Evolutionary conservation across 2,797 vertebrate species (phyloP).

Genomic region (Falco novaeseelandiae): DNA sequence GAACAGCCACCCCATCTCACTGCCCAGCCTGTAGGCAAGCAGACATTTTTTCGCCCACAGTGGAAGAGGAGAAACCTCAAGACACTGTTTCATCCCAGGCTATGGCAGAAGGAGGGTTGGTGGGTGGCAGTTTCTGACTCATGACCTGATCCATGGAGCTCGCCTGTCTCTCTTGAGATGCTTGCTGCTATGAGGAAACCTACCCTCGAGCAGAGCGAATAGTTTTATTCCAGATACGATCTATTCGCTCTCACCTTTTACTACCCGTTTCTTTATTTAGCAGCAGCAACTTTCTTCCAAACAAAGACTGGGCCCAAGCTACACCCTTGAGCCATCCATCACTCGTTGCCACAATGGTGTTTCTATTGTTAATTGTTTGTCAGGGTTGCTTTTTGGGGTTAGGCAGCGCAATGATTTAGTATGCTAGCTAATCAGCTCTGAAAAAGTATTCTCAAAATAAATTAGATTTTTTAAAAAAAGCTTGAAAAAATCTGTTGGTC

Average conservation of each 20-base stretch:
- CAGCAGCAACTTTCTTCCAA: slow-evolving; percentile 57
- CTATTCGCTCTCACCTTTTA: slow-evolving; percentile 43
- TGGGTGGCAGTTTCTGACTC: background rate
- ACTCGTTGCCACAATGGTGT: slow-evolving; percentile 51
- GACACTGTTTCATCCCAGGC: background rate
- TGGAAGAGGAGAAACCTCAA: background rate
- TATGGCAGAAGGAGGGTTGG: background rate
- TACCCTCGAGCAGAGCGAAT: background rate
- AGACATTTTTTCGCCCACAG: accelerated
- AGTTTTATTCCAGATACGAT: slow-evolving; percentile 18
- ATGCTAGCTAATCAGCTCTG: background rate
- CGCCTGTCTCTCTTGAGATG: background rate
- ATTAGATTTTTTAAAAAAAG: background rate
- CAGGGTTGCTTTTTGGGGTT: slow-evolving; percentile 48
- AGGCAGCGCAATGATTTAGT: slow-evolving; percentile 45
- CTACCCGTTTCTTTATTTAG: slow-evolving; percentile 67
- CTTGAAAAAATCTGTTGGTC: background rate
- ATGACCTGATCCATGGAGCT: background rate
- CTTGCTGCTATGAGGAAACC: background rate
- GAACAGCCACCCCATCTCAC: background rate
- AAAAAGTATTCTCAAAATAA: slow-evolving; percentile 30
- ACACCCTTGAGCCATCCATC: slow-evolving; percentile 65
- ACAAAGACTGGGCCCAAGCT: slow-evolving; percentile 62
- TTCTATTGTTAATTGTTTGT: slow-evolving; percentile 71
- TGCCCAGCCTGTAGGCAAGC: background rate